Evolutionary conservation across 2,797 vertebrate genomes (phyloP), one percentile per base, ranked within the genome.

Genomic region (Myotis planiceps): DNA sequence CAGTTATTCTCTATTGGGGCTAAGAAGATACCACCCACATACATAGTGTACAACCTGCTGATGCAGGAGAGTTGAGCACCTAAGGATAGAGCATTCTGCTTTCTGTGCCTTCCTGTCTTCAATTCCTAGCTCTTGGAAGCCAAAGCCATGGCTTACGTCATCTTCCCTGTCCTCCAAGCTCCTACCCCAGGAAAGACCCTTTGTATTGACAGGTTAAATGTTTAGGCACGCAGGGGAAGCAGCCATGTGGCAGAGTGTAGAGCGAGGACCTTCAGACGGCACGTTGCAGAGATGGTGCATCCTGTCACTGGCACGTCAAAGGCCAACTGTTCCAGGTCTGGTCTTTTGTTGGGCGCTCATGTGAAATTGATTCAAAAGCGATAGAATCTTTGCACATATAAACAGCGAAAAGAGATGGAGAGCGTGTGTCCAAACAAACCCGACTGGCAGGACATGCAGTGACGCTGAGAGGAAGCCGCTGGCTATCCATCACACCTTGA

Each of bases 401-500:
- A 98, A 98, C 98, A 98, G 90, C 81, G 81, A 92, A 88, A 83
- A 76, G 84, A 88, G 96, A 42, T 79, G 29, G 80, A 96, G 96
- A 97, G 89, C 75, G 82, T 98, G 94, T 96, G 60, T 98, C 97
- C 90, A 98, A 98, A 98, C 96, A 98, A 94, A 98, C 92, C 95
- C 89, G 81, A 78, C 71, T 96, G 96, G 96, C 97, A 97, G 97
- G 94, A 98, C 97, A 84, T 32, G 37, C 83, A 32, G 92, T 97
- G 51, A 98, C 85, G n/a, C 85, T 13, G 8, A 68, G 69, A 96
- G 97, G 97, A 98, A 98, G 83, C 90, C 93, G 78, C 97, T 96
- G 92, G 53, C 97, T 91, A 98, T 98, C 97, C 97, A 86, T 98
- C 97, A 97, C 96, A 98, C 97, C 96, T 98, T 96, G 85, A 86